phyloP scores from a whole-genome alignment of 2,888 invertebrate genomes.

The Parnassius glacialis region DNA sequence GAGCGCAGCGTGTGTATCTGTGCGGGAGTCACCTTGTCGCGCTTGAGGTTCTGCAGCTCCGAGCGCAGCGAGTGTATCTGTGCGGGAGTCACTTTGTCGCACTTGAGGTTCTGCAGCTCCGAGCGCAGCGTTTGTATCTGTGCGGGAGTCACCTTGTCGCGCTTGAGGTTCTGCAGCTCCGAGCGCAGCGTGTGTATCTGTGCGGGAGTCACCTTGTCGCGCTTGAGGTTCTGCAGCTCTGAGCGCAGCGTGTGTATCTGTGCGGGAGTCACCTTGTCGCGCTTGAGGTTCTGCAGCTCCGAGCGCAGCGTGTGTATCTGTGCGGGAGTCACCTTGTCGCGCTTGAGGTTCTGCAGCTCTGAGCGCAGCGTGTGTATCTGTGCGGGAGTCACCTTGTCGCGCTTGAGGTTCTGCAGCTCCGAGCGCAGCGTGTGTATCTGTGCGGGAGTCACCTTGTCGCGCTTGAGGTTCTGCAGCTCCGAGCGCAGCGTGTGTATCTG shows the following conservation, averaged over 20 bases:
- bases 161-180: slow-evolving; percentile 91
- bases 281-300: slow-evolving; percentile 91
- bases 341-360: slow-evolving; percentile 91
- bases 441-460: too few relatives aligned
- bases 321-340: too few relatives aligned
- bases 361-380: slow-evolving; percentile 89
- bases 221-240: slow-evolving; percentile 91
- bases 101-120: slow-evolving; percentile 91
- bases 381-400: too few relatives aligned
- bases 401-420: slow-evolving; percentile 91
- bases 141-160: too few relatives aligned
- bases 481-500: slow-evolving; percentile 89
- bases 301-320: slow-evolving; percentile 89
- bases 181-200: slow-evolving; percentile 89
- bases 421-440: slow-evolving; percentile 89
- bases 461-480: slow-evolving; percentile 91
- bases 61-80: slow-evolving; percentile 89
- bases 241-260: slow-evolving; percentile 89
- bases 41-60: slow-evolving; percentile 91
- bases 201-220: too few relatives aligned
- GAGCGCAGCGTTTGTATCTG: slow-evolving; percentile 89
- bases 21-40: too few relatives aligned
- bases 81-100: too few relatives aligned
- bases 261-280: too few relatives aligned
- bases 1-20: slow-evolving; percentile 89